phyloP scores from a whole-genome alignment of 2,797 vertebrate genomes.

The Micropoecilia bifurca region DNA sequence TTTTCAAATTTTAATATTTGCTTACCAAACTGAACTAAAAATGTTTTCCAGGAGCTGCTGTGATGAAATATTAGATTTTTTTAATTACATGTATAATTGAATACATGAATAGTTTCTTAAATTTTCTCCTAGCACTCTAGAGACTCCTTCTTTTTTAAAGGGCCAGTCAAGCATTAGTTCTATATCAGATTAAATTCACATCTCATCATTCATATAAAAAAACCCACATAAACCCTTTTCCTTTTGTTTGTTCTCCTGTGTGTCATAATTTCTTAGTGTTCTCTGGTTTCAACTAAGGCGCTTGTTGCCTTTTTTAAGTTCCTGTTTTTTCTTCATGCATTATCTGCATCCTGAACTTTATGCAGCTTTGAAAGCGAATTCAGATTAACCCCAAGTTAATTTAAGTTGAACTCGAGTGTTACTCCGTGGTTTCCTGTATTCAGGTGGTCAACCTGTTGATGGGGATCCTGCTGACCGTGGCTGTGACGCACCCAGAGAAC shows the following conservation, averaged over 20 bases:
- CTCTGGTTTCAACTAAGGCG: not conserved
- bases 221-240: not conserved
- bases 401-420: not conserved
- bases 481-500: constrained; percentile 96
- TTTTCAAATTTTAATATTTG: not conserved
- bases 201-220: not conserved
- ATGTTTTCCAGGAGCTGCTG: not conserved
- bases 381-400: not conserved
- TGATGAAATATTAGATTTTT: not conserved
- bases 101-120: not conserved
- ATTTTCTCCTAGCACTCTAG: not conserved
- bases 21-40: not conserved
- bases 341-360: not conserved
- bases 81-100: not conserved
- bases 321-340: not conserved
- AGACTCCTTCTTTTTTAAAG: not conserved
- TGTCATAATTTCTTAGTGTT: not conserved
- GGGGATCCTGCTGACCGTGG: constrained; percentile 96
- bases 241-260: not conserved
- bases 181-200: not conserved
- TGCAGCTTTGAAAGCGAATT: not conserved
- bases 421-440: constrained; percentile 14
- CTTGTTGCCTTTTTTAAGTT: not conserved
- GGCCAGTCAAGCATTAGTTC: not conserved
- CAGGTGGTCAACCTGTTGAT: constrained; percentile 97